Conservation (phyloP, 2,113 vertebrate genomes). For the Ceyx margarethae region DNA sequence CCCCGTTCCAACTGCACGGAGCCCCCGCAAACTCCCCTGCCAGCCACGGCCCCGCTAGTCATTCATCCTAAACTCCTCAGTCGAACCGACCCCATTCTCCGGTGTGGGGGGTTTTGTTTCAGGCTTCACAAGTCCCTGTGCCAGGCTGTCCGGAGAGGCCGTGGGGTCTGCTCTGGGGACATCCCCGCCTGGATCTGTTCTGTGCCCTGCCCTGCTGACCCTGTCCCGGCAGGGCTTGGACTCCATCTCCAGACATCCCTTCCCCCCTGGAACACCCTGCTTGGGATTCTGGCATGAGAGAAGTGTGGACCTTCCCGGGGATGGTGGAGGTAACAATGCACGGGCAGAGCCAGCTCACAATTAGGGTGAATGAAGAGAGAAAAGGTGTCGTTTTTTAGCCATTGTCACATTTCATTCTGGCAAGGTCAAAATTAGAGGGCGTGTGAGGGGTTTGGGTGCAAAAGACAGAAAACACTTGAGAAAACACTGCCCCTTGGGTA, state of each 20-base stretch:
- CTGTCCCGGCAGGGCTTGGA: too few relatives aligned
- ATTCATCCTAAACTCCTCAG: neutral
- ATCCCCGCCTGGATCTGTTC: too few relatives aligned
- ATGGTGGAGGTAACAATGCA: neutral
- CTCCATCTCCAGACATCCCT: too few relatives aligned
- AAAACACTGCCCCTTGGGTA: neutral
- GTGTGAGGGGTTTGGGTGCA: neutral
- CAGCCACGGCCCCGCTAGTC: neutral
- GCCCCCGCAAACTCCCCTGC: neutral
- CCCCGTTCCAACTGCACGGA: too few relatives aligned
- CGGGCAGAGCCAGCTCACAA: accelerated
- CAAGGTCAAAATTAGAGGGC: neutral
- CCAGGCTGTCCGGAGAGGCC: too few relatives aligned
- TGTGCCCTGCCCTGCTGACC: too few relatives aligned
- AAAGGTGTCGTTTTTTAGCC: neutral
- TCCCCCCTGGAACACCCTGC: too few relatives aligned
- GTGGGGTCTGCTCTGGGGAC: too few relatives aligned
- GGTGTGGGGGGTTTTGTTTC: too few relatives aligned
- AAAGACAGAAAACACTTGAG: neutral
- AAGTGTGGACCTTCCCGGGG: neutral
- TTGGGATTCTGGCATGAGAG: neutral
- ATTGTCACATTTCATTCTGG: neutral
- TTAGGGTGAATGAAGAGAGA: neutral
- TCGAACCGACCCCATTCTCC: neutral
- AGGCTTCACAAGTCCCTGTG: neutral